These are phyloP conservation scores for Pocota personata DNA, from an alignment of 2,888 invertebrate species.

Conservation along the genomic window DNA sequence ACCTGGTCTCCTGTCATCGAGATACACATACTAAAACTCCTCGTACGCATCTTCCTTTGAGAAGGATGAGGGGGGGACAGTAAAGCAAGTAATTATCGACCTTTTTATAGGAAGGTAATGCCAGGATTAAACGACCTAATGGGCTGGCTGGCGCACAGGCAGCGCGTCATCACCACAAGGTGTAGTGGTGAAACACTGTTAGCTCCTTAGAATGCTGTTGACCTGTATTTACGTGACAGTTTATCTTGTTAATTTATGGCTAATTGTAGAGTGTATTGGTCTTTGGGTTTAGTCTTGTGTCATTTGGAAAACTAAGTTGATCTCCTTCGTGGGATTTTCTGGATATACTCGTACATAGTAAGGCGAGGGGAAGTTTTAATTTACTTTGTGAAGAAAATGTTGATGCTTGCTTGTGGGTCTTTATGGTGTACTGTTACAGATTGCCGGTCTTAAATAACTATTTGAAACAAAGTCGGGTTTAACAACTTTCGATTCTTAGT, in stretches of 20 bases:
- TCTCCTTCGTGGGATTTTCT: background rate
- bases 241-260: slow-evolving; percentile 68
- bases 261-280: slow-evolving; percentile 46
- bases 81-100: slow-evolving; percentile 61
- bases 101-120: slow-evolving; percentile 57
- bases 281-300: slow-evolving; percentile 18
- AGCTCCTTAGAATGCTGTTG: slow-evolving; percentile 6
- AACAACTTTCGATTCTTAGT: background rate
- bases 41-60: slow-evolving; percentile 29
- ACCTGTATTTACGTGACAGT: slow-evolving; percentile 48
- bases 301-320: slow-evolving; percentile 28
- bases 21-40: background rate
- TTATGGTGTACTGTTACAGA: background rate
- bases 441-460: background rate
- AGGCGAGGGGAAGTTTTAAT: background rate
- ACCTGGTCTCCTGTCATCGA: slow-evolving; percentile 24
- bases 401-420: background rate
- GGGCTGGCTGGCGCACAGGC: slow-evolving; percentile 19
- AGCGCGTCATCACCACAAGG: slow-evolving; percentile 11
- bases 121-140: slow-evolving; percentile 53
- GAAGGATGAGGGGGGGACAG: background rate
- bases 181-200: slow-evolving; percentile 4
- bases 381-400: background rate
- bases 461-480: background rate
- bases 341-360: no score